Evolutionary conservation across 1,140 invertebrate genomes (phyloP), one percentile per base, ranked within the genome.

Genomic region (Cydia strobilella): DNA sequence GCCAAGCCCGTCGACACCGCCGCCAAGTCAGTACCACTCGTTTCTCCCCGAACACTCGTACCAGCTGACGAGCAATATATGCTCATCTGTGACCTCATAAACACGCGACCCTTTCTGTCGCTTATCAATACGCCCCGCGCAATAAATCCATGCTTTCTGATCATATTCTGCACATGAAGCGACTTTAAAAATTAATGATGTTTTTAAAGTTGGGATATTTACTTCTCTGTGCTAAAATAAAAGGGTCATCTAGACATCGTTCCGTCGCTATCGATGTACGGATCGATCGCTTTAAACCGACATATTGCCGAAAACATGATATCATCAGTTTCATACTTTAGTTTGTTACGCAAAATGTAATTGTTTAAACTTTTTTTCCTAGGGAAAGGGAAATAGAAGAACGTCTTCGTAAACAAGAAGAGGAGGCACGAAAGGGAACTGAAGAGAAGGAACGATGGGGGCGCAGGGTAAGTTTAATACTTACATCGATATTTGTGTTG

Each of bases 1-100:
- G 98, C 98, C 31, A 98, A 97, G 89, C 98, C 98, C 7, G 98
- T 99, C 0, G 98, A 99, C 90, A 99, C 98, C 13, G 95, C 97
- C 54, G 96, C 97, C 74, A 91, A 91, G 91, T 92, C 42, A 84
- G 87, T 83, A 51, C 9, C 23, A 1, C 18, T 6, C n/a, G 20
- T 62, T 72, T 7, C 62, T 66, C 23, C 31, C 2, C 2, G 27
- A 27, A 27, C 27, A 27, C 27, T 27, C 27, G 27, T 27, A 27
- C 27, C 27, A 27, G 2, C 27, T 27, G 27, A 27, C 27, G 2
- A 2, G 27, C 27, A 27, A 27, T 27, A 27, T 27, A 27, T 31
- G 4, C 27, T 31, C 27, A 31, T 31, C 2, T 31, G 4, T 31
- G 27, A 4, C 4, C 27, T 3, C 2, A 31, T 3, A 31, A 31